These are phyloP conservation scores for Meloidogyne hapla DNA, from an alignment of 1,140 invertebrate species.

Conservation along the genomic window DNA sequence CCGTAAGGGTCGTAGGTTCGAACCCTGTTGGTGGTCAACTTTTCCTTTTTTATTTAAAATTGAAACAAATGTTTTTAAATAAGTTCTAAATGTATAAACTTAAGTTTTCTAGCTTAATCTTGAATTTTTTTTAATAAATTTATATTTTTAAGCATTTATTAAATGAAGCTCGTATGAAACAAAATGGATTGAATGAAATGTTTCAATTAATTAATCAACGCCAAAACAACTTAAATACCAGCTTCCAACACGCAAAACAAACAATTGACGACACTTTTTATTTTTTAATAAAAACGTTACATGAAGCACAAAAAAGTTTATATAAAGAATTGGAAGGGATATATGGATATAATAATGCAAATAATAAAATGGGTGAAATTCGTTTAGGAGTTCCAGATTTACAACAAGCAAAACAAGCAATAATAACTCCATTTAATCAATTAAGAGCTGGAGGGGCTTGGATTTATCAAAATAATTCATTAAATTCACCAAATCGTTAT, in stretches of 20 bases:
- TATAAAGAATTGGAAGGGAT: constrained; percentile 89
- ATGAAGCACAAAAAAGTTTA: constrained; percentile 87
- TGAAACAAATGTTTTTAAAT: too few relatives aligned
- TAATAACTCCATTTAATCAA: constrained; percentile 38
- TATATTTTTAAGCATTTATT: constrained; percentile 65
- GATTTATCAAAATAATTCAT: neutral
- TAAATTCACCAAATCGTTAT: neutral
- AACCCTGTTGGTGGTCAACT: too few relatives aligned
- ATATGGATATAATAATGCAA: constrained; percentile 71
- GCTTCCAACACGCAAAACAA: constrained; percentile 70
- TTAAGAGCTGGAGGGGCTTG: constrained; percentile 27
- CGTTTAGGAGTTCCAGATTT: constrained; percentile 36
- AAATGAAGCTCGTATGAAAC: constrained; percentile 72
- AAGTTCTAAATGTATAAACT: too few relatives aligned
- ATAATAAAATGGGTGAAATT: constrained; percentile 36
- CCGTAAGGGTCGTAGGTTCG: too few relatives aligned
- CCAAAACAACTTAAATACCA: constrained; percentile 53
- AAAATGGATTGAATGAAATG: constrained; percentile 58
- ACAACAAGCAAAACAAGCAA: constrained; percentile 35
- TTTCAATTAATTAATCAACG: constrained; percentile 62
- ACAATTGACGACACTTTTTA: constrained; percentile 81
- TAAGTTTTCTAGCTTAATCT: too few relatives aligned
- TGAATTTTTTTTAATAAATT: too few relatives aligned
- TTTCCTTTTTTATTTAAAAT: too few relatives aligned
- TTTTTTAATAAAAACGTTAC: constrained; percentile 82